Evolutionary conservation across 2,113 vertebrate species (phyloP), one percentile per base, ranked within the genome.

Genomic region (Mesitornis unicolor): DNA sequence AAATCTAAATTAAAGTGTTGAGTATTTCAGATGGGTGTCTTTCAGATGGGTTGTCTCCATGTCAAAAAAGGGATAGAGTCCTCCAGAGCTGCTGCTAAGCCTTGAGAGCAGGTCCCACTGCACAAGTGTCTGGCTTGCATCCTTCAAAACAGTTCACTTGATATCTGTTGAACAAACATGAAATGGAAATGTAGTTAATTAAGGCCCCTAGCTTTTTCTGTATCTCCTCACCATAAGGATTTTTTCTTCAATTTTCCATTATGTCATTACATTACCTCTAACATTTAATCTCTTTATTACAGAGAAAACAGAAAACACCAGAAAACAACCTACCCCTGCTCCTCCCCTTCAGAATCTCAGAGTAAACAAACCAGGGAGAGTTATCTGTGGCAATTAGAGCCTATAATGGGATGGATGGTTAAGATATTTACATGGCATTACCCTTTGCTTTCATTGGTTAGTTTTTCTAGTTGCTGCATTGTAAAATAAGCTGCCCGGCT

Each of bases 151-250:
- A 57, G n/a, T 78, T 93, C 48, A 79, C 54, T 54, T 89, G 36
- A 35, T 47, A 82, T 53, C 7, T 87, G 36, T 43, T 84, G 54
- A 92, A 83, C 38, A 77, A 93, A 77, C 51, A 57, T 57, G 33
- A 80, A 82, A 90, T 28, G 91, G 60, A 92, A 90, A 83, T 68
- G 20, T 75, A 48, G 64, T 76, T 76, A 94, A 91, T 93, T 78
- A 81, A 63, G 6, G 13, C 7, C 28, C 13, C 33, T 86, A 82
- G 13, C 92, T 88, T 96, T 82, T 81, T 71, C 11, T 86, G 77
- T 59, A 69, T 74, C 7, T 8, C n/a, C 6, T 73, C 43, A 74
- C 25, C 9, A 45, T 64, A 79, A 67, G 38, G 13, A 71, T 73
- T 84, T 57, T 82, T 94, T 79, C 64, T 76, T 74, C 42, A 68